These are phyloP conservation scores for Galeopterus variegatus DNA, from an alignment of 2,113 vertebrate species.

Conservation along the genomic window DNA sequence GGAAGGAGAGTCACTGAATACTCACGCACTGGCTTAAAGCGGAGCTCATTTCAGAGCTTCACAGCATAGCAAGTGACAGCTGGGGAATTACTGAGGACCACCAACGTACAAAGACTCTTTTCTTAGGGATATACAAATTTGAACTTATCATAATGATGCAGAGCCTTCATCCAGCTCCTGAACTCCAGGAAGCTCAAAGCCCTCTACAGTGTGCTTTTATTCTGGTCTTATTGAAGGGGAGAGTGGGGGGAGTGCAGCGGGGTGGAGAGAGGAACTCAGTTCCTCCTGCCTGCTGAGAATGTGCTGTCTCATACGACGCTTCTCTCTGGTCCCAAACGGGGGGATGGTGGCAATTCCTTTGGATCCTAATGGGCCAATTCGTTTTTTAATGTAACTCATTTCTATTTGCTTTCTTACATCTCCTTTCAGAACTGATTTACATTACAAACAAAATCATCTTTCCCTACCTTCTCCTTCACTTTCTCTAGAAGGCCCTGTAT, in stretches of 20 bases:
- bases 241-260: too few species aligned
- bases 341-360: neutral
- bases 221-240: neutral
- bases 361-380: neutral
- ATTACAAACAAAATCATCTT: neutral
- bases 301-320: neutral
- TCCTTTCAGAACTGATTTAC: neutral
- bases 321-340: neutral
- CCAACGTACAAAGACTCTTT: neutral
- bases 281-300: neutral
- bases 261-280: rapidly evolving
- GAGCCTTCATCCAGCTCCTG: neutral
- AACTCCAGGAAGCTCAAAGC: neutral
- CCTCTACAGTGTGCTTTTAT: too few species aligned
- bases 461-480: neutral
- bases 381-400: neutral
- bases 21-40: neutral
- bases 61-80: neutral
- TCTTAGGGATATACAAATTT: neutral
- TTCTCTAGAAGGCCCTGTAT: neutral
- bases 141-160: neutral
- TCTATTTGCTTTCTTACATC: neutral
- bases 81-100: neutral
- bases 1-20: rapidly evolving
- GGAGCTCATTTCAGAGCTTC: neutral